Percentiles rank a stretch among this genome's conserved stretches.
phyloP scores from a whole-genome alignment of 2,113 vertebrate genomes.

The Pagrus major region DNA sequence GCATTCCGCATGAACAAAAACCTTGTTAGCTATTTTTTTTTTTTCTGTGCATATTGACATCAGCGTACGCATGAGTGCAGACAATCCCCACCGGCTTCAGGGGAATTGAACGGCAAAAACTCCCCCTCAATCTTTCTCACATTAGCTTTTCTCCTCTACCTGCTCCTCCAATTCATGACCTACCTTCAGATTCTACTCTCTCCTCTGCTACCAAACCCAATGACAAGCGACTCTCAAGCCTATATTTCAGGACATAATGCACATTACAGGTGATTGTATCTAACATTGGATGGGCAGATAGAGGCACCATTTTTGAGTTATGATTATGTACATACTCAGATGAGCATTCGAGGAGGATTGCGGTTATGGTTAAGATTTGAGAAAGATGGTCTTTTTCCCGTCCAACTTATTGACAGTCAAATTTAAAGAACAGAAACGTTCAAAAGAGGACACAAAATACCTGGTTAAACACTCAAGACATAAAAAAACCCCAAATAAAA shows the following conservation, averaged over 20 bases:
- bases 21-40: conserved; percentile 52
- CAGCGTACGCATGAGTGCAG: not conserved
- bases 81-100: not conserved
- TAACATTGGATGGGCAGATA: not conserved
- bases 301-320: not conserved
- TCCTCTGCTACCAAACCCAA: conserved; percentile 1
- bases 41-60: conserved; percentile 50
- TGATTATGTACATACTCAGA: no score
- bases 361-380: not conserved
- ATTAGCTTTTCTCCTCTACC: not conserved
- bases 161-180: conserved; percentile 28
- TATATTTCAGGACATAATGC: not conserved
- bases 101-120: conserved; percentile 34
- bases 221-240: not conserved
- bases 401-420: no score
- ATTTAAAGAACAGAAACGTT: no score
- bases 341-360: no score
- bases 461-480: no score
- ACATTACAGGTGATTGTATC: not conserved
- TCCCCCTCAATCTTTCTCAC: not conserved
- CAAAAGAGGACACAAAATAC: no score
- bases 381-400: no score
- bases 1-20: conserved; percentile 60
- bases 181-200: not conserved
- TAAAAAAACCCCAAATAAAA: no score